A percentile compares a stretch with the other conserved stretches of the same genome.
These are phyloP conservation scores for Teleogryllus occipitalis DNA, from an alignment of 1,140 invertebrate species.

Conservation along the genomic window DNA sequence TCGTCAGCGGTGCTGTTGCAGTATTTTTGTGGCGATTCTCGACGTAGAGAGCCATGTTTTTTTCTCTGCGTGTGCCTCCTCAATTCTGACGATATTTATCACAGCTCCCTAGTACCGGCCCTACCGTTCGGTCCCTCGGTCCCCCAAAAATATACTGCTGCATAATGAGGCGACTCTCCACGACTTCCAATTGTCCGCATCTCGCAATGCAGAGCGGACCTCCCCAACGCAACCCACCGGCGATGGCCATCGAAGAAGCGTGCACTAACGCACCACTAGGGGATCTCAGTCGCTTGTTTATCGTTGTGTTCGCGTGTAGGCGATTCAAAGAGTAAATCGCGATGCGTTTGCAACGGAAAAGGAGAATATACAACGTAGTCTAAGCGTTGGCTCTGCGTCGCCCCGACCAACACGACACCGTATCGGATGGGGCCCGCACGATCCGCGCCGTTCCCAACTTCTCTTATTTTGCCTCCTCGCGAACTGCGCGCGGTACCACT, in stretches of 20 bases:
- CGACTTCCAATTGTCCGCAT: not conserved
- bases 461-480: no score
- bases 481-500: no score
- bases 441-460: no score
- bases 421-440: not conserved
- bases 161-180: not conserved
- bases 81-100: not conserved
- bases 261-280: no score
- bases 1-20: not conserved
- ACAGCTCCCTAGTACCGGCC: not conserved
- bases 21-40: not conserved
- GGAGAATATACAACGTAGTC: not conserved
- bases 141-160: not conserved
- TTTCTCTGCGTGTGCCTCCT: not conserved
- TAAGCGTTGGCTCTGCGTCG: not conserved
- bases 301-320: not conserved
- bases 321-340: not conserved
- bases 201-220: not conserved
- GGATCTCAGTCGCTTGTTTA: not conserved
- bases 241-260: no score
- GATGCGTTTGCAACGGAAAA: not conserved
- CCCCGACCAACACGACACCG: not conserved
- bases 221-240: no score
- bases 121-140: not conserved
- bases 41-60: not conserved